phyloP scores from a whole-genome alignment of 2,888 invertebrate species.

The Myathropa florea region DNA sequence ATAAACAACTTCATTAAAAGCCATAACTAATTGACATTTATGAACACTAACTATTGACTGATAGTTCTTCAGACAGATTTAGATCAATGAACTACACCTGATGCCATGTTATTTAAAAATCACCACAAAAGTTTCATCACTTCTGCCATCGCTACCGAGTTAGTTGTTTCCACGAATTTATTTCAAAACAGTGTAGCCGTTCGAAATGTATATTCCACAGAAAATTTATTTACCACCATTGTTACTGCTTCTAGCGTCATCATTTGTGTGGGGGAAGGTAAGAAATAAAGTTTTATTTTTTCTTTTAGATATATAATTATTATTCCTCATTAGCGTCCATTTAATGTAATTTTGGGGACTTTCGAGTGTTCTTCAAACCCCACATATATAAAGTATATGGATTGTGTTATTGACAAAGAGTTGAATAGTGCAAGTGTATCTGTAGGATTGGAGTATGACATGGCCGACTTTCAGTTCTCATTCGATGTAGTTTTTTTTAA shows the following conservation, averaged over 20 bases:
- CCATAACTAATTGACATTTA: neutral
- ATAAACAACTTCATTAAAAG: neutral
- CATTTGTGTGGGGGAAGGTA: neutral
- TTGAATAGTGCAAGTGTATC: neutral
- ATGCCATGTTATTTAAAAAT: neutral
- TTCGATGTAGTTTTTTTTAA: neutral
- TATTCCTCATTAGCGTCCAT: neutral
- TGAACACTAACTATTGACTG: neutral
- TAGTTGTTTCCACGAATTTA: neutral
- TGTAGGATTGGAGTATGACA: neutral
- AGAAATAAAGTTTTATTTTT: neutral
- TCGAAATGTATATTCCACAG: neutral
- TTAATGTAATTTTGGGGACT: neutral
- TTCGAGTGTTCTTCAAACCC: neutral
- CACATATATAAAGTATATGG: neutral
- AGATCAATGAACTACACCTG: neutral
- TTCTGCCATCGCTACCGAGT: neutral
- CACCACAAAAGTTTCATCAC: neutral
- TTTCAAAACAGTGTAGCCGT: neutral
- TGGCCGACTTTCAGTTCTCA: neutral
- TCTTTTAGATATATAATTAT: neutral
- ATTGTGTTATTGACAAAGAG: neutral
- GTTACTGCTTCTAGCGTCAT: neutral
- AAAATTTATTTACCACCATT: neutral
- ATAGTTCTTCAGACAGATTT: neutral